These are phyloP conservation scores for Pseudopleuronectes americanus DNA, from an alignment of 2,797 vertebrate species.

Conservation along the genomic window DNA sequence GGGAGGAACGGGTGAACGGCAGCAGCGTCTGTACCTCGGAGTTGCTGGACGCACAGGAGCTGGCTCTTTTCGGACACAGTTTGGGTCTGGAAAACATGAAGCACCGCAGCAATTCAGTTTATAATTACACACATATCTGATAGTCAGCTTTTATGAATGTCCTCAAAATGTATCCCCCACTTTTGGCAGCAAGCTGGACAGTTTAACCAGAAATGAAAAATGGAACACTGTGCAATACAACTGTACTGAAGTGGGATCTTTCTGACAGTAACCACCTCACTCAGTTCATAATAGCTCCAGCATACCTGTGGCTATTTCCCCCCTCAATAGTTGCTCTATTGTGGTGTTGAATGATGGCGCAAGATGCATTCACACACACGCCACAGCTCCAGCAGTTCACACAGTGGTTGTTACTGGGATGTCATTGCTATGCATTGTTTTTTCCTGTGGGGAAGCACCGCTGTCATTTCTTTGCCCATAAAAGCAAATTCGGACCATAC, in stretches of 20 bases:
- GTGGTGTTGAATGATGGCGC: conserved; percentile 44
- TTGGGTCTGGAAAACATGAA: conserved; percentile 82
- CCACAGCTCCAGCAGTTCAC: conserved; percentile 28
- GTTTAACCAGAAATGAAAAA: conserved; percentile 52
- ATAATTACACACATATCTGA: conserved; percentile 55
- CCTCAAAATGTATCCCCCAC: not conserved
- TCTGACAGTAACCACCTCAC: conserved; percentile 44
- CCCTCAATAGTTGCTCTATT: conserved; percentile 47
- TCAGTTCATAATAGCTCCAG: conserved; percentile 41
- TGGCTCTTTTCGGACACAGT: conserved; percentile 82
- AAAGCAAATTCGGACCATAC: not conserved
- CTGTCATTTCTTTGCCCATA: not conserved
- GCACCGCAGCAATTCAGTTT: conserved; percentile 56
- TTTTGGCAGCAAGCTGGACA: conserved; percentile 21
- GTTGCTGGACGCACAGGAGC: conserved; percentile 77
- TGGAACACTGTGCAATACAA: conserved; percentile 36
- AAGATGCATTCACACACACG: conserved; percentile 37
- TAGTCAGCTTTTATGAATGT: conserved; percentile 39
- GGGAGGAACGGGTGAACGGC: not conserved
- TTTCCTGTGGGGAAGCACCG: conserved; percentile 13
- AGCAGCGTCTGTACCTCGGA: conserved; percentile 79
- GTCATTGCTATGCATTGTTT: conserved; percentile 12
- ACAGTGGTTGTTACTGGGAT: conserved; percentile 29
- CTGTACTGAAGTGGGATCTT: conserved; percentile 32
- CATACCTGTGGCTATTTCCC: conserved; percentile 48